Conservation (phyloP, 1,140 invertebrate genomes). For the Archivesica marissinica region DNA sequence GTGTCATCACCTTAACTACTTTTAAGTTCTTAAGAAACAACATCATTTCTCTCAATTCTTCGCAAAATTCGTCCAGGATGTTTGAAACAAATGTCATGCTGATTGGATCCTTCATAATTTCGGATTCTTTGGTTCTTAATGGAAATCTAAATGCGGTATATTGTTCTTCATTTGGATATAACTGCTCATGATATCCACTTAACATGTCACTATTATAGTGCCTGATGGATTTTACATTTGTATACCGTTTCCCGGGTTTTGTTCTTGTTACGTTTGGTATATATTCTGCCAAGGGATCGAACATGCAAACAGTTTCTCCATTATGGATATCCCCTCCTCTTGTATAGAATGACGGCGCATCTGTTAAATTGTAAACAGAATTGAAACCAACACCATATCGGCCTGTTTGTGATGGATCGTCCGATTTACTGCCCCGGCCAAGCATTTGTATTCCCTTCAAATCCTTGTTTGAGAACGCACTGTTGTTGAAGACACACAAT, state of each 20-base stretch:
- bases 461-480: constrained; percentile 75
- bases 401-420: constrained; percentile 73
- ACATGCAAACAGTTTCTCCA: constrained; percentile 71
- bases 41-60: constrained; percentile 71
- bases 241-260: constrained; percentile 72
- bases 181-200: constrained; percentile 7
- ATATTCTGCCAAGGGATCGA: constrained; percentile 78
- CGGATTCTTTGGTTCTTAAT: constrained; percentile 67
- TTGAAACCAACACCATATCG: constrained; percentile 81
- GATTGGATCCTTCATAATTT: constrained; percentile 65
- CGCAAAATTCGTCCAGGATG: constrained; percentile 69
- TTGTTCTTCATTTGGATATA: constrained; percentile 43
- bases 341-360: constrained; percentile 78
- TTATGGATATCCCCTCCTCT: constrained; percentile 31
- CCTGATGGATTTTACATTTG: constrained; percentile 36
- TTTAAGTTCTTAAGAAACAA: constrained; percentile 77
- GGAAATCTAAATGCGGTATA: constrained; percentile 76
- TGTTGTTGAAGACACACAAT: constrained; percentile 79
- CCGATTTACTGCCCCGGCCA: constrained; percentile 73
- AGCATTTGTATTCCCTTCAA: constrained; percentile 76
- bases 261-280: constrained; percentile 62
- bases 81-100: constrained; percentile 49
- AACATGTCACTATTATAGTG: neutral
- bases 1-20: constrained; percentile 61
- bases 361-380: constrained; percentile 81